phyloP scores from a whole-genome alignment of 2,888 invertebrate species.

The Ceriagrion tenellum region DNA sequence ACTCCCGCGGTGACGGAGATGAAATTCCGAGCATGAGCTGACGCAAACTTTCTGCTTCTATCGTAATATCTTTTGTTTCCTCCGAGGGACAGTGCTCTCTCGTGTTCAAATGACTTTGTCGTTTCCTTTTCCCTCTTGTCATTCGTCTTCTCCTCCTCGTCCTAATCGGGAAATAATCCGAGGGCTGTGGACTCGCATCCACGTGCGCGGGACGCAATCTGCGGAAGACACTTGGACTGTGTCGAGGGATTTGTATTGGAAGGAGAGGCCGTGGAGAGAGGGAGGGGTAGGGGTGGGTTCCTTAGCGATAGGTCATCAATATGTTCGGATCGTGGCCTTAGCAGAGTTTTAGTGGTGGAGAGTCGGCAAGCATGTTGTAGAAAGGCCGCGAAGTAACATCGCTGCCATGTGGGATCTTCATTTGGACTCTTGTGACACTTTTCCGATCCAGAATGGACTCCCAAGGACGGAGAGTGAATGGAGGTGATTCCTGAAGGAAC shows the following conservation, averaged over 20 bases:
- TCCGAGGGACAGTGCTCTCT: background rate
- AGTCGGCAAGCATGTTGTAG: background rate
- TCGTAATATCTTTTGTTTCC: background rate
- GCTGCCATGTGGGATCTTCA: background rate
- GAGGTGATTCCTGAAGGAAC: background rate
- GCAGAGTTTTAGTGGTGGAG: background rate
- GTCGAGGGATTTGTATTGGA: background rate
- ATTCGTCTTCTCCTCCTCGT: background rate
- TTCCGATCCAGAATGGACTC: background rate
- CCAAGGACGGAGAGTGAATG: background rate
- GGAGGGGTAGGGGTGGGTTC: background rate
- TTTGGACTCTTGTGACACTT: background rate
- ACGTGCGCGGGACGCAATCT: background rate
- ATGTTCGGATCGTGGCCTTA: background rate
- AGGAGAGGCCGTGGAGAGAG: no score
- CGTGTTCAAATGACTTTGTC: background rate
- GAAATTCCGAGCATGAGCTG: background rate
- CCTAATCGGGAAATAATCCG: constrained; percentile 35
- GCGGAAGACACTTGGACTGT: background rate
- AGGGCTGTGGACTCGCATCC: background rate
- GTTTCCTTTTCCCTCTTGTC: background rate
- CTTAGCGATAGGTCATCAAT: background rate
- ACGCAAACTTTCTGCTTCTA: background rate
- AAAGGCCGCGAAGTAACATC: background rate
- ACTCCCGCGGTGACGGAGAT: background rate